phyloP scores from a whole-genome alignment of 2,797 vertebrate species.

The Semaprochilodus insignis region DNA sequence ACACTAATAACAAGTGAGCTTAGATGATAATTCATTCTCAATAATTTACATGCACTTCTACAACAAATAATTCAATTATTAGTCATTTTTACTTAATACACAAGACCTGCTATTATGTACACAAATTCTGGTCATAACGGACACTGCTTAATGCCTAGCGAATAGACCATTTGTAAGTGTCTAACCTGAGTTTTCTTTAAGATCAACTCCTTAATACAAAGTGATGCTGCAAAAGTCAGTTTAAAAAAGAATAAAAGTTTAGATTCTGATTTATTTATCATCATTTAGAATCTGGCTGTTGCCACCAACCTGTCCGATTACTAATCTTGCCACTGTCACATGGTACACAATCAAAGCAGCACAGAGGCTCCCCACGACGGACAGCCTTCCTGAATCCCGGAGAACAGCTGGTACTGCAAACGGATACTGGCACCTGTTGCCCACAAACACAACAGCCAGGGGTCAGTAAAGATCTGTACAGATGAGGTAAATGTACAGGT shows the following conservation, averaged over 20 bases:
- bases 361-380: conserved; percentile 78
- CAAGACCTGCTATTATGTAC: no score
- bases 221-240: not conserved
- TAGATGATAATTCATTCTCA: no score
- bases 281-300: not conserved
- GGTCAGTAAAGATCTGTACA: not conserved
- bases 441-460: conserved; percentile 30
- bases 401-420: conserved; percentile 75
- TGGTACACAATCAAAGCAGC: conserved; percentile 83
- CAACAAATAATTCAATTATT: no score
- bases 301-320: conserved; percentile 75
- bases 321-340: conserved; percentile 81
- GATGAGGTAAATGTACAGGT: not conserved
- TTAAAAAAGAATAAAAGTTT: not conserved
- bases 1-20: no score
- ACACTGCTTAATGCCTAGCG: no score
- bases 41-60: no score
- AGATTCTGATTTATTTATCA: not conserved
- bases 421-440: conserved; percentile 73
- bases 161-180: no score
- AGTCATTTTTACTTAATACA: no score
- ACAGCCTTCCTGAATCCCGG: conserved; percentile 79
- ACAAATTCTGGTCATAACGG: no score
- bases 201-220: no score
- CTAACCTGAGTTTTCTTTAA: no score